Conservation (phyloP, 2,113 vertebrate genomes). For the Tragelaphus strepsiceros region DNA sequence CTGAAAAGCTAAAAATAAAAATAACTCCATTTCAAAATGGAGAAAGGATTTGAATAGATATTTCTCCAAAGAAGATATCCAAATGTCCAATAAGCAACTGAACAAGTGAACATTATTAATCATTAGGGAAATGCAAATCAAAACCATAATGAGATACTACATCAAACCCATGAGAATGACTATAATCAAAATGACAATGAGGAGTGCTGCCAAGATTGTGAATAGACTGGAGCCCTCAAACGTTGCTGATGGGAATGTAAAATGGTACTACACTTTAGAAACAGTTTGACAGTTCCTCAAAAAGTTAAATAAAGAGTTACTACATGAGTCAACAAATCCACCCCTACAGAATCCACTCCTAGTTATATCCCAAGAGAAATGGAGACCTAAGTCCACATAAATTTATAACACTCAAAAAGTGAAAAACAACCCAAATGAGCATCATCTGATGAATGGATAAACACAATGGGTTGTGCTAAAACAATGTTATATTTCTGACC, state of each 20-base stretch:
- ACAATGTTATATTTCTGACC: not conserved
- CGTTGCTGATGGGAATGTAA: not conserved
- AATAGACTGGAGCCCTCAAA: not conserved
- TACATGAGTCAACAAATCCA: not conserved
- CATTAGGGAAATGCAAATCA: slow-evolving; percentile 19
- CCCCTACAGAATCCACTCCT: not conserved
- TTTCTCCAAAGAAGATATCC: not conserved
- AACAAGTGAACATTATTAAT: not conserved
- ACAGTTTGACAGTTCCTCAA: not conserved
- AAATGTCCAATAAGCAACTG: not conserved
- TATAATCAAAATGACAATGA: not conserved
- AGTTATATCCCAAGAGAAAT: slow-evolving; percentile 2
- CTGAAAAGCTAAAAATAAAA: not conserved
- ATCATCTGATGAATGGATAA: not conserved
- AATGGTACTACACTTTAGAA: not conserved
- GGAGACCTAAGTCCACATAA: not conserved
- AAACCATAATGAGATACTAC: slow-evolving; percentile 12
- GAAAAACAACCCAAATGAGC: not conserved
- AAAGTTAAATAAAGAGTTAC: not conserved
- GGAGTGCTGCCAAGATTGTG: not conserved
- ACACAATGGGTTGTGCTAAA: not conserved
- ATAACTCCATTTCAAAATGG: not conserved
- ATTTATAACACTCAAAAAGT: not conserved
- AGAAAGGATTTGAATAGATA: not conserved
- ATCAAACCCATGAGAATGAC: not conserved